Evolutionary conservation across 2,888 invertebrate genomes (phyloP).

Genomic region (Catocala sponsa): DNA sequence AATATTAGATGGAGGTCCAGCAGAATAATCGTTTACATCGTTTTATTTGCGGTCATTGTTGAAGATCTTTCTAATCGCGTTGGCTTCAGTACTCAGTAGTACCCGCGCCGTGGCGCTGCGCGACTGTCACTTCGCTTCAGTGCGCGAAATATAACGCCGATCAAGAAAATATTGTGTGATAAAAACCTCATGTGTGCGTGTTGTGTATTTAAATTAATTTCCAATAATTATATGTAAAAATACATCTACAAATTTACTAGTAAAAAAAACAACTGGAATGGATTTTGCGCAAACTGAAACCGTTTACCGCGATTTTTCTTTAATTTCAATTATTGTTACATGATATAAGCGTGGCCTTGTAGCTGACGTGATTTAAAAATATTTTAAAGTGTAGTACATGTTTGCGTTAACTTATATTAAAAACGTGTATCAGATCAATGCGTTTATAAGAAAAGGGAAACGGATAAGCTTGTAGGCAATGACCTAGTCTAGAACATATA

Average conservation of each 20-base stretch:
- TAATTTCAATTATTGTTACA: constrained; percentile 11
- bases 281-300: constrained; percentile 16
- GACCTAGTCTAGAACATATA: constrained; percentile 40
- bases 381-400: not conserved
- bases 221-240: constrained; percentile 10
- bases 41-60: constrained; percentile 74
- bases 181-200: constrained; percentile 44
- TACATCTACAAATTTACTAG: not conserved
- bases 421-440: constrained; percentile 5
- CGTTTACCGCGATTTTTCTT: constrained; percentile 10
- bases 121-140: constrained; percentile 55
- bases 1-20: constrained; percentile 54
- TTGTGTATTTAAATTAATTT: constrained; percentile 11
- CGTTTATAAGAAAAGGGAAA: constrained; percentile 22
- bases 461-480: constrained; percentile 44
- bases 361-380: constrained; percentile 8
- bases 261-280: constrained; percentile 33
- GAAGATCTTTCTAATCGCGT: constrained; percentile 73
- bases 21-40: constrained; percentile 51
- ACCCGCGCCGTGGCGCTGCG: constrained; percentile 63
- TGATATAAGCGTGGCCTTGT: constrained; percentile 1
- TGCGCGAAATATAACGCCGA: constrained; percentile 32
- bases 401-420: not conserved
- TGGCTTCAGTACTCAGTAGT: constrained; percentile 67
- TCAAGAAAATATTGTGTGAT: constrained; percentile 46